Percentiles rank a stretch among this genome's conserved stretches.
Conservation (phyloP, 2,113 vertebrate species). For the Chaenogobius annularis region DNA sequence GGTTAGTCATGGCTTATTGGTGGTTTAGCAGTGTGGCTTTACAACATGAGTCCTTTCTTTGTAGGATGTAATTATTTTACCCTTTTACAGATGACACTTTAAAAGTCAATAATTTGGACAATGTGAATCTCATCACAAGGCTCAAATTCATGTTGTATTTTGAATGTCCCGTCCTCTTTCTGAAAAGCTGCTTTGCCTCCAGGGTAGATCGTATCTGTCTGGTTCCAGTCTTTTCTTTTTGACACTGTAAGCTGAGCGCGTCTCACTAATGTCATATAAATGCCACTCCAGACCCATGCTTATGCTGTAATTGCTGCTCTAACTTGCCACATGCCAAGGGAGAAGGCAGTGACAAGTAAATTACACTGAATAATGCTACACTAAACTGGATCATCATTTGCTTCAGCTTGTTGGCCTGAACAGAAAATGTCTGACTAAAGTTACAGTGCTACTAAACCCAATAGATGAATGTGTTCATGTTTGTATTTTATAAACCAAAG, state of each 20-base stretch:
- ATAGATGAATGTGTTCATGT: neutral
- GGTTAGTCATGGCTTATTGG: no score
- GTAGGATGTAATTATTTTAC: neutral
- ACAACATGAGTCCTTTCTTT: no score
- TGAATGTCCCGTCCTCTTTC: conserved; percentile 29
- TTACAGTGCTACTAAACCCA: neutral
- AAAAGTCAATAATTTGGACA: neutral
- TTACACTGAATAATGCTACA: conserved; percentile 35
- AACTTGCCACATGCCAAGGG: conserved; percentile 36
- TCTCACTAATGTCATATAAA: conserved; percentile 58
- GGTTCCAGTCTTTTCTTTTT: conserved; percentile 34
- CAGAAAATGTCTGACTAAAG: neutral
- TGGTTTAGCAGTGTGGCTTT: no score
- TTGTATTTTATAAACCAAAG: neutral
- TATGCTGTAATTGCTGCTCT: conserved; percentile 49
- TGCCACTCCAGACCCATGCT: conserved; percentile 44
- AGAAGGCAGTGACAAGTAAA: conserved; percentile 50
- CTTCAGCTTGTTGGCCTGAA: conserved; percentile 2
- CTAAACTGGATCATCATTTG: conserved; percentile 24
- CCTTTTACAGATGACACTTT: neutral
- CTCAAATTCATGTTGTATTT: conserved; percentile 5
- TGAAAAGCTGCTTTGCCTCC: conserved; percentile 35
- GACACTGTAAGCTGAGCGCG: conserved; percentile 55
- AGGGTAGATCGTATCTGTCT: conserved; percentile 31
- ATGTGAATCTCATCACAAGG: conserved; percentile 5